Evolutionary conservation across 1,140 invertebrate genomes (phyloP).

Genomic region (Diorhabda elongata): DNA sequence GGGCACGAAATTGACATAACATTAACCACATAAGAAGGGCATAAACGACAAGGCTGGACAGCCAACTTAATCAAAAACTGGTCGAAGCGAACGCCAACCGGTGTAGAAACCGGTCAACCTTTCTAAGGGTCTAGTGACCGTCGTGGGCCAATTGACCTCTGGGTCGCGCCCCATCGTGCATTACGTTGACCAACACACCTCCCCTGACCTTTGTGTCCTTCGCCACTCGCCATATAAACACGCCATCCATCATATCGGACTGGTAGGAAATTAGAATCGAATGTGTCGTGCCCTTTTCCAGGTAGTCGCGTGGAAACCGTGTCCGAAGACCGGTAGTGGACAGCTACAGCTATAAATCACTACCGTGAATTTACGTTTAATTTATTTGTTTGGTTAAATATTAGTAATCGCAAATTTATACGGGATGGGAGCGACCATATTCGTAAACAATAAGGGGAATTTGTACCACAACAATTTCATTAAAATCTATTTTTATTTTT

Average conservation of each 20-base stretch:
- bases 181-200: slow-evolving; percentile 46
- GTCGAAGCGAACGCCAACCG: neutral
- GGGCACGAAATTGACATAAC: slow-evolving; percentile 11
- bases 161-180: slow-evolving; percentile 43
- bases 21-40: slow-evolving; percentile 10
- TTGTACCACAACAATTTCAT: too few species aligned
- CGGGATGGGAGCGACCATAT: too few species aligned
- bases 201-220: slow-evolving; percentile 46
- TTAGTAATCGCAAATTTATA: neutral
- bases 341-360: neutral
- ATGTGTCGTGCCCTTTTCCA: slow-evolving; percentile 29
- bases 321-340: neutral
- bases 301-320: slow-evolving; percentile 15
- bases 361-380: slow-evolving; percentile 2
- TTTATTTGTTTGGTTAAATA: neutral
- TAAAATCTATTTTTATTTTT: too few species aligned
- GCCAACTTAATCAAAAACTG: slow-evolving; percentile 19
- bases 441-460: too few species aligned
- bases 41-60: slow-evolving; percentile 11
- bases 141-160: slow-evolving; percentile 45
- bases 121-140: slow-evolving; percentile 18
- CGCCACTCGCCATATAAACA: slow-evolving; percentile 49
- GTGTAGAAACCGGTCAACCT: slow-evolving; percentile 10
- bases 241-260: slow-evolving; percentile 44
- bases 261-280: slow-evolving; percentile 43